Percentiles rank a stretch among this genome's conserved stretches.
Evolutionary conservation across 2,113 vertebrate genomes (phyloP).

Genomic region (Zapornia atra): DNA sequence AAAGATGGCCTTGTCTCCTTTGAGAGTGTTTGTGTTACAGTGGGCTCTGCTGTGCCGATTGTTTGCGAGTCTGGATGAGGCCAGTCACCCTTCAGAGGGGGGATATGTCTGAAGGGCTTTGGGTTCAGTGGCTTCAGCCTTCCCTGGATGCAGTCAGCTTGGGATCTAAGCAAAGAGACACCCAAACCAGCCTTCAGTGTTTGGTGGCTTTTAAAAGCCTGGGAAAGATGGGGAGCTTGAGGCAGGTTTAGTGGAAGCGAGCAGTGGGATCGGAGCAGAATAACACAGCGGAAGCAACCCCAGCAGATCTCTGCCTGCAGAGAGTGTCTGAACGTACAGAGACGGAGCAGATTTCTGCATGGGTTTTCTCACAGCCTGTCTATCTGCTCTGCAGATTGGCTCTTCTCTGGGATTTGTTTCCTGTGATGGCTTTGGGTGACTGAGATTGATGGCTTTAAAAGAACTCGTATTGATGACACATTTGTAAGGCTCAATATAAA

Average conservation of each 20-base stretch:
- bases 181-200: fast-evolving
- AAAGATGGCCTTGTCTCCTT: fast-evolving
- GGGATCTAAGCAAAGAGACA: neutral
- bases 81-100: neutral
- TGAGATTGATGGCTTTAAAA: slow-evolving; percentile 56
- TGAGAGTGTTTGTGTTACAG: neutral
- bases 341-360: neutral
- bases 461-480: slow-evolving; percentile 51
- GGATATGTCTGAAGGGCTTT: neutral
- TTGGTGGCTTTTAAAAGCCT: neutral
- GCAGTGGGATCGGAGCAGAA: neutral
- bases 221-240: neutral
- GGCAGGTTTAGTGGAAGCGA: neutral
- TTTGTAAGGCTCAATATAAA: slow-evolving; percentile 59
- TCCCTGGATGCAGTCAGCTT: neutral
- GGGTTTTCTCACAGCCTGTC: neutral
- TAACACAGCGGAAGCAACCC: neutral
- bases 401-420: slow-evolving; percentile 6
- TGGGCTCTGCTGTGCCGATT: neutral
- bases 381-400: neutral
- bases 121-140: neutral
- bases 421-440: slow-evolving; percentile 40
- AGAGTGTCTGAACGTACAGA: neutral
- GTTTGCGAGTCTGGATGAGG: neutral
- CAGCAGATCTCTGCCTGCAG: neutral